phyloP scores from a whole-genome alignment of 1,140 invertebrate species.

The Nixonia krombeini region DNA sequence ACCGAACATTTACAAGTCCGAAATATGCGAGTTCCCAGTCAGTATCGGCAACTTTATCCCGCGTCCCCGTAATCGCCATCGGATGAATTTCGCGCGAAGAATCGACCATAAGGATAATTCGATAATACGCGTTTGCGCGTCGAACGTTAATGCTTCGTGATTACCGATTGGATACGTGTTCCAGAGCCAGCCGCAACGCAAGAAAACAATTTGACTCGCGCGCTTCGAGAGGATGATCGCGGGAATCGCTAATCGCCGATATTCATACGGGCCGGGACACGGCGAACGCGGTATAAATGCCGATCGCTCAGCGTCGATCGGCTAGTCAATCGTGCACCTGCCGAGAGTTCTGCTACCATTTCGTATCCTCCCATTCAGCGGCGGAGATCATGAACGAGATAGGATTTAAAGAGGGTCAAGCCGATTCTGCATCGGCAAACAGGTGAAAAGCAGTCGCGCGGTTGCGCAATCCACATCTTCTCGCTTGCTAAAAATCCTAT shows the following conservation, averaged over 20 bases:
- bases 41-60: not conserved
- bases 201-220: constrained; percentile 44
- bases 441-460: constrained; percentile 30
- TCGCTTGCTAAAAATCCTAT: constrained; percentile 8
- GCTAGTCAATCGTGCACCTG: constrained; percentile 36
- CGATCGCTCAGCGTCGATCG: constrained; percentile 30
- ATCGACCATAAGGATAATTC: constrained; percentile 56
- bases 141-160: constrained; percentile 25
- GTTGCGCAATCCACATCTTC: constrained; percentile 27
- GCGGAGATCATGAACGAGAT: constrained; percentile 28
- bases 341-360: constrained; percentile 32
- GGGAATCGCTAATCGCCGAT: too few relatives aligned
- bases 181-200: constrained; percentile 42
- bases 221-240: too few relatives aligned
- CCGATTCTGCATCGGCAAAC: constrained; percentile 17
- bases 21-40: too few relatives aligned
- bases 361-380: constrained; percentile 25
- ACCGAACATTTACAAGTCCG: too few relatives aligned
- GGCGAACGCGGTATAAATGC: constrained; percentile 2
- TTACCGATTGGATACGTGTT: constrained; percentile 60
- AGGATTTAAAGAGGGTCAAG: constrained; percentile 18
- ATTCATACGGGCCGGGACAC: not conserved
- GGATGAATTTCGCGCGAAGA: constrained; percentile 11
- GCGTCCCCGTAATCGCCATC: constrained; percentile 3
- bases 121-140: constrained; percentile 39